A percentile compares a stretch with the other conserved stretches of the same genome.
These are phyloP conservation scores for Trypoxylus dichotomus DNA, from an alignment of 1,140 invertebrate species.

Conservation along the genomic window DNA sequence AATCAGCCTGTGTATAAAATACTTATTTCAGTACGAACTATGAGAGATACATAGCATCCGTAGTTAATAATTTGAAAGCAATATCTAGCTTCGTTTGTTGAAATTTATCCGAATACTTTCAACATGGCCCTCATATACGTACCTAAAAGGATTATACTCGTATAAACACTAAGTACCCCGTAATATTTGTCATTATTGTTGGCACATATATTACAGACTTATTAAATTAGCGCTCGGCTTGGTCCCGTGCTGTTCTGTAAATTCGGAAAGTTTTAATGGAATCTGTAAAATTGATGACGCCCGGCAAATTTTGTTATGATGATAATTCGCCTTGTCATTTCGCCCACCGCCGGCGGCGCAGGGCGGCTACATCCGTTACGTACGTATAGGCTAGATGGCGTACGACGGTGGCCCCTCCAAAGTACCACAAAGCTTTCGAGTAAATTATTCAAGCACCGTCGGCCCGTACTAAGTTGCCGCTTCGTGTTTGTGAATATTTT, in stretches of 20 bases:
- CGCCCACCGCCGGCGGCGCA: background rate
- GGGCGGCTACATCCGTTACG: background rate
- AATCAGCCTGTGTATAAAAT: too few relatives aligned
- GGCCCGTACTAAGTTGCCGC: background rate
- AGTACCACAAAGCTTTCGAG: background rate
- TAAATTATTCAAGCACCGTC: background rate
- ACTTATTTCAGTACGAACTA: too few relatives aligned
- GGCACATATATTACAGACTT: background rate
- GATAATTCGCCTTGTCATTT: constrained; percentile 2
- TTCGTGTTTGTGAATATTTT: background rate
- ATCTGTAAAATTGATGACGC: background rate
- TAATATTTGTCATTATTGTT: background rate
- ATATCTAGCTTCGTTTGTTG: too few relatives aligned
- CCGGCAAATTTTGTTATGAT: constrained; percentile 1
- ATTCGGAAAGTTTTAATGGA: constrained; percentile 2
- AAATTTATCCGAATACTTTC: too few relatives aligned
- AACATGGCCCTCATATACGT: too few relatives aligned
- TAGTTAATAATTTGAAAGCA: too few relatives aligned
- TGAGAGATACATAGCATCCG: too few relatives aligned
- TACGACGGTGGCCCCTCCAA: background rate
- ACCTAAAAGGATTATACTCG: too few relatives aligned
- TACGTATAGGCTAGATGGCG: background rate
- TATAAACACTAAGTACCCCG: too few relatives aligned
- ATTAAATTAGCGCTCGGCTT: background rate
- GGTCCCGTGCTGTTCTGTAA: background rate